Evolutionary conservation across 2,888 invertebrate species (phyloP).

Genomic region (Rhopalosiphum nymphaeae): DNA sequence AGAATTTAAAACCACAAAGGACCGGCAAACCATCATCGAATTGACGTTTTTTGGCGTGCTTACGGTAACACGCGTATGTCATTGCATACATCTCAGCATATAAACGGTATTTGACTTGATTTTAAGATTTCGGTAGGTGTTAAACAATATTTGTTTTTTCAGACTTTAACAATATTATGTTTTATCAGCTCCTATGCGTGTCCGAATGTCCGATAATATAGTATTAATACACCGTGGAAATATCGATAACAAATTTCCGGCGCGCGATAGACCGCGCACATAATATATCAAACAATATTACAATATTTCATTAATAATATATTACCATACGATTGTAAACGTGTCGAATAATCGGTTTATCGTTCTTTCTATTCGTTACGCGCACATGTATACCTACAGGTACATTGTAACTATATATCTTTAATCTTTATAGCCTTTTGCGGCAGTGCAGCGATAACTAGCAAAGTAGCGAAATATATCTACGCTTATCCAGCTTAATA

Average conservation of each 20-base stretch:
- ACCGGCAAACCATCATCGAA: background rate
- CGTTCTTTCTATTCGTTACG: background rate
- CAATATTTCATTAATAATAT: background rate
- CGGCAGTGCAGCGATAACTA: background rate
- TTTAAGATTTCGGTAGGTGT: background rate
- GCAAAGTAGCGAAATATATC: background rate
- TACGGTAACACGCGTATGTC: background rate
- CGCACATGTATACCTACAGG: background rate
- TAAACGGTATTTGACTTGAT: background rate
- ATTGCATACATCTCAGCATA: background rate
- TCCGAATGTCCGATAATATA: background rate
- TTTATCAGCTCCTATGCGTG: background rate
- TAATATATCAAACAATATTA: background rate
- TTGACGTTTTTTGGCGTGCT: background rate
- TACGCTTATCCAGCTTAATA: background rate
- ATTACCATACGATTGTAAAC: background rate
- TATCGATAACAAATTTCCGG: background rate
- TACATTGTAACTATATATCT: background rate
- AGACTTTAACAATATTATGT: background rate
- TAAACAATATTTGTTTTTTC: background rate
- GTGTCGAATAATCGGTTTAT: background rate
- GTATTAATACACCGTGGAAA: background rate
- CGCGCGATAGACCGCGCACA: background rate
- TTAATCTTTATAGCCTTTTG: background rate
- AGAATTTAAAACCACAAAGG: background rate